Evolutionary conservation across 2,113 vertebrate genomes (phyloP), one percentile per base, ranked within the genome.

Genomic region (Piprites chloris): DNA sequence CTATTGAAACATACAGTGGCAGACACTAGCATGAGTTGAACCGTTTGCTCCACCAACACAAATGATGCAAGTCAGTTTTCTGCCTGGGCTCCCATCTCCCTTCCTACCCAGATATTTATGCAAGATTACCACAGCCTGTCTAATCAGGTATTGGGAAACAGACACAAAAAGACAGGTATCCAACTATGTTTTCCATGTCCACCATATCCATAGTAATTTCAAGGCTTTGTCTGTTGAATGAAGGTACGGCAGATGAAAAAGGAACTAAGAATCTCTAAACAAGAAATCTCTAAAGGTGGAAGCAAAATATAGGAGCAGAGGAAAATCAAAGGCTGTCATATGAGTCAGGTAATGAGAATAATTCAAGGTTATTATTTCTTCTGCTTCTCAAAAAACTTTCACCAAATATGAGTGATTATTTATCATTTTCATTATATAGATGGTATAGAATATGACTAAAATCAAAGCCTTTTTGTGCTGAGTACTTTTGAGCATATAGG

Each of bases 281-380:
- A 89, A 58, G 12, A 1, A 71, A 10, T 49, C 37, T 67, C 23
- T 91, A 42, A 82, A 28, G 47, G 39, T 47, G 19, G 22, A 85
- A 75, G 11, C 9, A 79, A 82, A 96, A 59, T 44, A 21, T 91
- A 76, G 41, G 10, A 79, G 15, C 21, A 71, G 17, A 52, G 14
- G 5, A 59, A 92, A 93, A 95, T 72, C 26, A 78, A 87, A 91
- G 65, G 13, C 9, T 42, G 32, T 62, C 33, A 14, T 37, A 44
- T 47, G 41, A 93, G 30, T 85, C 41, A 94, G 22, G 14, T 75
- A 94, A 94, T 75, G 14, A 89, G 39, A 93, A 82, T 68, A 93
- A 94, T 94, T 87, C 35, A 65, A 65, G 14, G 22, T 82, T 91
- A 73, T 91, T 91, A 89, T 84, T 96, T 79, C 30, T 71, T 75